Conservation (phyloP, 1,140 invertebrate species). For the Maniola jurtina region DNA sequence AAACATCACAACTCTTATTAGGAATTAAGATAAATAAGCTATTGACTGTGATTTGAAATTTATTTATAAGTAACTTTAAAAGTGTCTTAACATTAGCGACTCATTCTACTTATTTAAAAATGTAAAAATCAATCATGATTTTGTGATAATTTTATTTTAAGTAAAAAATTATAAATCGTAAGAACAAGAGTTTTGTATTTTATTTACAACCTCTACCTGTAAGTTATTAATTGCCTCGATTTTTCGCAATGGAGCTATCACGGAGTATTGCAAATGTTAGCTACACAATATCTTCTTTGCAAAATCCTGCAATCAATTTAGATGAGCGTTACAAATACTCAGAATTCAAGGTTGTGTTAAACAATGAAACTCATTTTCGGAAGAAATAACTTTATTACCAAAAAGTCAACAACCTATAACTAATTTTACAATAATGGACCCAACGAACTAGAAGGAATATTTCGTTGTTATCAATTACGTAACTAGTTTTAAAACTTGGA, state of each 20-base stretch:
- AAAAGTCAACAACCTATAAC: slow-evolving; percentile 2
- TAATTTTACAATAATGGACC: slow-evolving; percentile 1
- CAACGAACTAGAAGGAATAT: neutral
- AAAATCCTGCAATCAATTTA: neutral
- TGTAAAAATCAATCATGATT: slow-evolving; percentile 4
- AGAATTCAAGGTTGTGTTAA: too few species aligned
- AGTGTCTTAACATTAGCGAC: neutral
- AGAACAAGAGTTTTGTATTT: neutral
- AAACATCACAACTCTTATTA: neutral
- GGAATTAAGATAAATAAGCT: slow-evolving; percentile 3
- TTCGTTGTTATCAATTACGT: neutral
- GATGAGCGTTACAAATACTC: too few species aligned
- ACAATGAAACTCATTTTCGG: neutral
- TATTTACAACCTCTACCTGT: neutral
- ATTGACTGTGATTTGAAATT: slow-evolving; percentile 28
- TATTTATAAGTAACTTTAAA: slow-evolving; percentile 17
- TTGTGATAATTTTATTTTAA: slow-evolving; percentile 13
- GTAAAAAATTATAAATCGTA: slow-evolving; percentile 4
- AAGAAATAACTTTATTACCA: neutral
- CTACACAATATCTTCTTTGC: too few species aligned
- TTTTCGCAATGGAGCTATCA: too few species aligned
- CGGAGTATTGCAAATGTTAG: too few species aligned
- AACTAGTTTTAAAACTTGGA: neutral
- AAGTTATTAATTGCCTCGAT: too few species aligned
- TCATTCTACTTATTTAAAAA: neutral